Evolutionary conservation across 2,113 vertebrate genomes (phyloP).

Genomic region (Grus americana): DNA sequence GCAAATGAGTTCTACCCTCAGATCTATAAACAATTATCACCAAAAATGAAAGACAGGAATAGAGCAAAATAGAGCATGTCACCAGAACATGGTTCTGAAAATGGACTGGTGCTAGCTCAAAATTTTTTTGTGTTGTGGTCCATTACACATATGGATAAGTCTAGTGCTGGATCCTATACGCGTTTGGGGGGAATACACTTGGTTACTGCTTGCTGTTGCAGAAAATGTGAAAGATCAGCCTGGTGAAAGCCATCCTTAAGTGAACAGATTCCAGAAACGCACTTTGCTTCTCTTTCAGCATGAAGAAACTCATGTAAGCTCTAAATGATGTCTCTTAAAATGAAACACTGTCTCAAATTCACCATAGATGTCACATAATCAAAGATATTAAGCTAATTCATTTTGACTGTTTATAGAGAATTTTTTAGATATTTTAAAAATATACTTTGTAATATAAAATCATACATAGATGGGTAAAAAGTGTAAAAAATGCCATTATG

Average conservation of each 20-base stretch:
- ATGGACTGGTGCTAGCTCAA: background rate
- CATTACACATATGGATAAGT: background rate
- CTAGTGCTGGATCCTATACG: background rate
- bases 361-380: background rate
- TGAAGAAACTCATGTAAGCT: background rate
- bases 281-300: background rate
- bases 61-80: background rate
- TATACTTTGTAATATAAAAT: background rate
- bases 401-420: background rate
- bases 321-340: background rate
- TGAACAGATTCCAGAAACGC: background rate
- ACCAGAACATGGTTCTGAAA: background rate
- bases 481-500: background rate
- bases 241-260: background rate
- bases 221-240: background rate
- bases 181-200: background rate
- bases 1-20: background rate
- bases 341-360: background rate
- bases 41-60: background rate
- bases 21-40: background rate
- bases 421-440: background rate
- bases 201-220: background rate
- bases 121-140: background rate
- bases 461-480: background rate
- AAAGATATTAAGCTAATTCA: background rate